Base-by-base conservation (phyloP, 1,140 invertebrate species). In the Drosophila subpulchrella region DNA sequence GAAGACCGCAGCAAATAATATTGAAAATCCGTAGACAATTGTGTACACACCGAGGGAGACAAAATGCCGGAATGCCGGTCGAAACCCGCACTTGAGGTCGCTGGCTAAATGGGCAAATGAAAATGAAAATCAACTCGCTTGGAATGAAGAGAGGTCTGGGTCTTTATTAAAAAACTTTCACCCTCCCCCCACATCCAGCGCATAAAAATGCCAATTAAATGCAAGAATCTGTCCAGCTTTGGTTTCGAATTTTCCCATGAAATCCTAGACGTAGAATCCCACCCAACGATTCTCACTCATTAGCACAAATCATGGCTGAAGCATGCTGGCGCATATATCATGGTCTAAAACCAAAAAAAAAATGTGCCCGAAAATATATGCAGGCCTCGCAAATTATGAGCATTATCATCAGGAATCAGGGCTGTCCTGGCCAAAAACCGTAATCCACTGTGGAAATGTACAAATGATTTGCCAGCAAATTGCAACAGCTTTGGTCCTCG, bases 391-490 rank as follows among this genome's bases (percentile, higher is more conserved):
- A 91, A 78, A 78, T 86, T 91, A 90, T 90, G 67, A 90, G 61
- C 79, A 90, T 90, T 90, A 90, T 86, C 86, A 76, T 67, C 61
- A 68, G 61, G 60, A 61, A 57, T 66, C 76, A 44, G 34, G 62
- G 27, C 27, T 27, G 27, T 27, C 55, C 42, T 44, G 55, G 44
- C 24, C 46, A 46, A 32, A 46, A 32, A 68, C 68, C 79, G 61
- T 88, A 91, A 91, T 91, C 88, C 88, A 91, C 80, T 89, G 88
- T 91, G 88, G 56, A 79, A 81, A 86, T 83, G 74, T 81, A 82
- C 88, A 91, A 91, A 91, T 91, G 88, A 88, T 91, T 81, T 84
- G 77, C 77, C 70, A 70, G 84, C 74, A 90, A 91, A 91, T 83
- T 91, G 82, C 74, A 83, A 67, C 60, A 78, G 80, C 78, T 82